Percentiles rank a stretch among this genome's conserved stretches.
Evolutionary conservation across 2,888 invertebrate species (phyloP).

Genomic region (Drymonia ruficornis): DNA sequence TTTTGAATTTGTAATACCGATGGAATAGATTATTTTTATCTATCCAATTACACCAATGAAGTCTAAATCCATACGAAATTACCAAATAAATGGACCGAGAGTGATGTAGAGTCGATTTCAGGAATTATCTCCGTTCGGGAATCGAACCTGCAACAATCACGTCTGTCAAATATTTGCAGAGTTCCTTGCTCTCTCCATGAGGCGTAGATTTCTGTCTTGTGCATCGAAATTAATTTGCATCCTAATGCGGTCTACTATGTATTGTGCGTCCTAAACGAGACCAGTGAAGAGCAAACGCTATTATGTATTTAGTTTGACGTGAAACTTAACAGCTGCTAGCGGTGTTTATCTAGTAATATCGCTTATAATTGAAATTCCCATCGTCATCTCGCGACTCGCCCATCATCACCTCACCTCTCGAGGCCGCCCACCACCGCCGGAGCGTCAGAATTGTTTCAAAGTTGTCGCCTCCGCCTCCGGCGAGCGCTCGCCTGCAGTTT

Average conservation of each 20-base stretch:
- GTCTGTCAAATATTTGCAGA: neutral
- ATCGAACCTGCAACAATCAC: neutral
- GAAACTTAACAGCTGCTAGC: slow-evolving; percentile 21
- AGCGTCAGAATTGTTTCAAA: slow-evolving; percentile 27
- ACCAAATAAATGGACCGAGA: neutral
- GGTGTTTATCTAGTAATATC: slow-evolving; percentile 20
- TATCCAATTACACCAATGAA: neutral
- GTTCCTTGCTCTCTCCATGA: neutral
- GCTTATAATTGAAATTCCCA: slow-evolving; percentile 12
- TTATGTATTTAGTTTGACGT: slow-evolving; percentile 5
- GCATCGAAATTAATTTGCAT: neutral
- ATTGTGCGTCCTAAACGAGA: neutral
- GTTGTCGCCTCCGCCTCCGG: slow-evolving; percentile 25
- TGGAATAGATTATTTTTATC: neutral
- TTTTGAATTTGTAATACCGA: neutral
- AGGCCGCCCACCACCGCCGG: neutral
- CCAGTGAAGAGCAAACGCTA: neutral
- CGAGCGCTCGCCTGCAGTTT: slow-evolving; percentile 18
- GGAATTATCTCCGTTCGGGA: neutral
- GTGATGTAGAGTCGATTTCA: neutral
- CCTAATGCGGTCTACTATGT: neutral
- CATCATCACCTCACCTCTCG: too few species aligned
- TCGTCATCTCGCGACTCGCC: neutral
- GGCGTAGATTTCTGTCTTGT: neutral
- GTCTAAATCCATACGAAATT: neutral